Base-by-base conservation (phyloP, 2,888 invertebrate species). In the Tryphoninae sp. region DNA sequence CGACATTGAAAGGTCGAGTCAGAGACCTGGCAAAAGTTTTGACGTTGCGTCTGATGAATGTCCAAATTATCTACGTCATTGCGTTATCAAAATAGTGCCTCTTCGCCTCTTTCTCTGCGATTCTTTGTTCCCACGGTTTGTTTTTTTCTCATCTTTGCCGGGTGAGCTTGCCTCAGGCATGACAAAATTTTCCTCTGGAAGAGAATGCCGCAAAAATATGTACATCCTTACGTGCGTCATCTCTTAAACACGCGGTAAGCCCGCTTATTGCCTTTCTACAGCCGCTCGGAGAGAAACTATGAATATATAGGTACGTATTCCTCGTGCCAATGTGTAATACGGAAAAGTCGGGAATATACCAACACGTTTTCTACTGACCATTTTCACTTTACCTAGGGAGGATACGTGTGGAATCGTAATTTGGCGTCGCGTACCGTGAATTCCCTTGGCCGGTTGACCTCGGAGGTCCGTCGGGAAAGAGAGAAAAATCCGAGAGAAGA, bases 361-460 rank as follows among this genome's bases (percentile, higher is more conserved):
- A 16, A 62, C 58, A 72, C 72, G 55, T 58, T 62, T 58, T 19
- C 73, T 68, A 13, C 71, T 61, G 59, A 51, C 76, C 76, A 77
- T 82, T 82, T 84, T 84, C 82, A 78, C 71, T 81, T 78, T 65
- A 81, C 79, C 6, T 33, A 33, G 77, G 68, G 69, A 71, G 13
- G 45, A 45, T 45, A 77, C 62, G 80, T 64, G 67, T 51, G 79
- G 79, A 80, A 81, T 83, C 81, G 84, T 83, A 81, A 81, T 81
- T 84, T 83, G 75, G 45, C 69, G 68, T 68, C 78, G 62, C 77
- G n/a, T 62, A 81, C 74, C 82, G 78, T 76, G 84, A 82, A 84
- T 84, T 80, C 82, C 83, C 80, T 45, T 8, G 67, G 62, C 64
- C 58, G 81, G 72, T 64, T 53, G 58, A 75, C 74, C 69, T 55